Conservation (phyloP, 2,797 vertebrate species). For the Lagorchestes hirsutus region DNA sequence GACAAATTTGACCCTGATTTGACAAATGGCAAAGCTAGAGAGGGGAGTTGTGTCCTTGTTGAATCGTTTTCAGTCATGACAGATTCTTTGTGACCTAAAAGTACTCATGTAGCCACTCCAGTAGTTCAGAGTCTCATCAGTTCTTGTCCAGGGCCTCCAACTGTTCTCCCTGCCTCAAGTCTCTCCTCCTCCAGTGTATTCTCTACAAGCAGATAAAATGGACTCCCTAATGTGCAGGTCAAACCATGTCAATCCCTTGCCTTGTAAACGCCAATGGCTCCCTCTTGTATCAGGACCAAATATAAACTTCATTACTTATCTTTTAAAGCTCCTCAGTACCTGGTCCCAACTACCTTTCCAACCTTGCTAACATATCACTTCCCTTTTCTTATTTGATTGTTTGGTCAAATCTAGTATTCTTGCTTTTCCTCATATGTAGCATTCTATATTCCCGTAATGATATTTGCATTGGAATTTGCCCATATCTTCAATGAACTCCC, state of each 20-base stretch:
- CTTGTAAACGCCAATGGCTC: neutral
- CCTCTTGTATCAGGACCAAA: neutral
- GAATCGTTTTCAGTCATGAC: neutral
- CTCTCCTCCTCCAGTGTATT: neutral
- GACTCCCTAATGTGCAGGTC: neutral
- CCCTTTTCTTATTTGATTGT: neutral
- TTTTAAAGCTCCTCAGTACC: neutral
- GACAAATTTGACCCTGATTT: neutral
- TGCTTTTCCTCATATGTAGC: neutral
- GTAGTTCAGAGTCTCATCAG: neutral
- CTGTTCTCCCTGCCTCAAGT: neutral
- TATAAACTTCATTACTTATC: neutral
- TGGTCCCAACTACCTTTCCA: neutral
- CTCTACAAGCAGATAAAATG: neutral
- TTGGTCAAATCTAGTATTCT: neutral
- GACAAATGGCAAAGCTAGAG: neutral
- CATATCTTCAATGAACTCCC: neutral
- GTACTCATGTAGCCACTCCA: neutral
- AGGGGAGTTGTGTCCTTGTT: neutral
- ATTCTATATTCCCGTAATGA: neutral
- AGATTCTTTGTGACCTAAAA: neutral
- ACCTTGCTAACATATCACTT: neutral
- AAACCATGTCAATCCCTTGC: neutral
- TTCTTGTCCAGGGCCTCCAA: neutral
- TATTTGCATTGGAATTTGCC: neutral